Percentiles rank a stretch among this genome's conserved stretches.
These are phyloP conservation scores for Daboia siamensis DNA, from an alignment of 2,113 vertebrate species.

Conservation along the genomic window DNA sequence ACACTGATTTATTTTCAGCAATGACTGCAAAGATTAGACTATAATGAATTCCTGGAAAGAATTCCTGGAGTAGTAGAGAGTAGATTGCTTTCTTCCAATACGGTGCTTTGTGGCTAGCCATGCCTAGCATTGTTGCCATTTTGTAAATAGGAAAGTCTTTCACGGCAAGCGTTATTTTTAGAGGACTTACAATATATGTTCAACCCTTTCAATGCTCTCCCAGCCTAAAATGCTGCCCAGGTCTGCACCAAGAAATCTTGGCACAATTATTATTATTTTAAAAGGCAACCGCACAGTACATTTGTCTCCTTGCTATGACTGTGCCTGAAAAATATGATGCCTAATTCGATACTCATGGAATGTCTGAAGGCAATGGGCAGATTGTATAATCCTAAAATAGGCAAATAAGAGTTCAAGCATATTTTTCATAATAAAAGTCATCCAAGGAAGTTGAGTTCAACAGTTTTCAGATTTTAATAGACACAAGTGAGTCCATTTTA, in stretches of 20 bases:
- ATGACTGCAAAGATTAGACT: not conserved
- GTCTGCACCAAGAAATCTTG: not conserved
- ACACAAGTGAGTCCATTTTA: constrained; percentile 60
- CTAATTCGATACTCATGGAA: not conserved
- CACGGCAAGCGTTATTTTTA: not conserved
- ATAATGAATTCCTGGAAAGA: not conserved
- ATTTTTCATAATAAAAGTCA: constrained; percentile 38
- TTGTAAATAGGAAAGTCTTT: not conserved
- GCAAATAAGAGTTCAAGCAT: not conserved
- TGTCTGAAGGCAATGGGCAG: too few relatives aligned
- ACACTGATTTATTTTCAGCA: not conserved
- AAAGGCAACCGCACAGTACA: not conserved
- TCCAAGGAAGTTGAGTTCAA: constrained; percentile 28
- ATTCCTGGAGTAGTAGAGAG: not conserved
- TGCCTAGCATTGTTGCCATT: not conserved
- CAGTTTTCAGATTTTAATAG: constrained; percentile 67
- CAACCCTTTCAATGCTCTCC: not conserved
- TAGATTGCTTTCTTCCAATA: not conserved
- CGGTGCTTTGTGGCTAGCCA: not conserved
- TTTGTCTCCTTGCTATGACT: not conserved
- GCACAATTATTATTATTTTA: not conserved
- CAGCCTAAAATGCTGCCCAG: not conserved
- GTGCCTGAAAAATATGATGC: not conserved
- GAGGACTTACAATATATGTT: not conserved
- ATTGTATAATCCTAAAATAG: not conserved